Conservation (phyloP, 2,113 vertebrate species). For the Meriones unguiculatus region DNA sequence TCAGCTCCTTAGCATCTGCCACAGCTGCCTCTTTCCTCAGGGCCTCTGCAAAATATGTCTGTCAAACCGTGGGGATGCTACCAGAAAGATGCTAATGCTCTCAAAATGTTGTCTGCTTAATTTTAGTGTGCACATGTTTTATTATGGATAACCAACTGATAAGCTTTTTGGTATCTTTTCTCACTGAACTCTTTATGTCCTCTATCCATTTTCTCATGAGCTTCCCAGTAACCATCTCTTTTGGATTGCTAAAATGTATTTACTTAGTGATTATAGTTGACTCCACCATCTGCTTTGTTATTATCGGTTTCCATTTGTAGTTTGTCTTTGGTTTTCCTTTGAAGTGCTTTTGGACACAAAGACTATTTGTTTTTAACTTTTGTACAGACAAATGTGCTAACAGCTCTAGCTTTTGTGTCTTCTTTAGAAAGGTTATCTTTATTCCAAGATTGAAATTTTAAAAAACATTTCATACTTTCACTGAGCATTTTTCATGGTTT, state of each 20-base stretch:
- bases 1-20: not conserved
- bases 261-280: not conserved
- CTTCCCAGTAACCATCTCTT: not conserved
- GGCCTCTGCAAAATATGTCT: not conserved
- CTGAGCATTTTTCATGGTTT: not conserved
- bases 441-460: slow-evolving; percentile 26
- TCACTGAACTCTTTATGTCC: not conserved
- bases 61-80: not conserved
- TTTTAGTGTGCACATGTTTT: not conserved
- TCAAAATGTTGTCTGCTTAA: not conserved
- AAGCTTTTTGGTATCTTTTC: not conserved
- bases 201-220: not conserved
- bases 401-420: not conserved
- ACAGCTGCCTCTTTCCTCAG: not conserved
- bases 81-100: not conserved
- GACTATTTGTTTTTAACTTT: not conserved
- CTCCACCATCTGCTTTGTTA: slow-evolving; percentile 24
- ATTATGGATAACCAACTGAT: not conserved
- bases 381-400: not conserved
- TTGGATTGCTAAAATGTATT: slow-evolving; percentile 10
- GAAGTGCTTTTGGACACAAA: slow-evolving; percentile 8
- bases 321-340: slow-evolving; percentile 21
- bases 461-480: not conserved
- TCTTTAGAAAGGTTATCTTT: slow-evolving; percentile 39
- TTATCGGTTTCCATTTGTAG: not conserved